Conservation (phyloP, 2,797 vertebrate genomes). For the Scleropages formosus region DNA sequence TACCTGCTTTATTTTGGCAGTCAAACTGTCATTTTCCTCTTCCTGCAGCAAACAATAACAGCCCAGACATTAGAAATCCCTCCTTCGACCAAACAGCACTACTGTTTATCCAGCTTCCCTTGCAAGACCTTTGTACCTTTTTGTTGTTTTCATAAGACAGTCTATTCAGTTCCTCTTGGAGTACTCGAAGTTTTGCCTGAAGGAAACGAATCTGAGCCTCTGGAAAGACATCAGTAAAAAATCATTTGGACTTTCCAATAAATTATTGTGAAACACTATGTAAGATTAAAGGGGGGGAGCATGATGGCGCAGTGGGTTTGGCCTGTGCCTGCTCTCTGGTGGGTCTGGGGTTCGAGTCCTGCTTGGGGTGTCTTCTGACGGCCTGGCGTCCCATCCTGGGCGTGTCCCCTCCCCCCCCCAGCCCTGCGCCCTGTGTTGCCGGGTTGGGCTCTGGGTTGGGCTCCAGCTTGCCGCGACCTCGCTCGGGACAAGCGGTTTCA, state of each 20-base stretch:
- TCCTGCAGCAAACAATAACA: slow-evolving; percentile 66
- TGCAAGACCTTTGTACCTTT: slow-evolving; percentile 66
- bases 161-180: slow-evolving; percentile 83
- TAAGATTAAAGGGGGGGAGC: too few species aligned
- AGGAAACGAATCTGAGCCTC: slow-evolving; percentile 85
- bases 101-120: too few species aligned
- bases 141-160: slow-evolving; percentile 76
- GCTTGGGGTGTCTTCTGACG: too few species aligned
- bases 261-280: neutral
- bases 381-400: too few species aligned
- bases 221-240: slow-evolving; percentile 52
- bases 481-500: too few species aligned
- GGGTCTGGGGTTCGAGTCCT: too few species aligned
- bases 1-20: slow-evolving; percentile 71
- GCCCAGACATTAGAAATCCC: neutral
- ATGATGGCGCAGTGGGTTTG: too few species aligned
- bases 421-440: too few species aligned
- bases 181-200: slow-evolving; percentile 85
- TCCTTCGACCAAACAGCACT: neutral
- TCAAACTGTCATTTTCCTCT: slow-evolving; percentile 77
- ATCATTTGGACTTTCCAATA: slow-evolving; percentile 30
- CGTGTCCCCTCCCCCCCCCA: too few species aligned
- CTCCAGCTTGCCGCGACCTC: too few species aligned
- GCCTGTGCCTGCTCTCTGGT: too few species aligned
- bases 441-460: too few species aligned